Conservation (phyloP, 2,797 vertebrate species). For the Typhlichthys subterraneus region DNA sequence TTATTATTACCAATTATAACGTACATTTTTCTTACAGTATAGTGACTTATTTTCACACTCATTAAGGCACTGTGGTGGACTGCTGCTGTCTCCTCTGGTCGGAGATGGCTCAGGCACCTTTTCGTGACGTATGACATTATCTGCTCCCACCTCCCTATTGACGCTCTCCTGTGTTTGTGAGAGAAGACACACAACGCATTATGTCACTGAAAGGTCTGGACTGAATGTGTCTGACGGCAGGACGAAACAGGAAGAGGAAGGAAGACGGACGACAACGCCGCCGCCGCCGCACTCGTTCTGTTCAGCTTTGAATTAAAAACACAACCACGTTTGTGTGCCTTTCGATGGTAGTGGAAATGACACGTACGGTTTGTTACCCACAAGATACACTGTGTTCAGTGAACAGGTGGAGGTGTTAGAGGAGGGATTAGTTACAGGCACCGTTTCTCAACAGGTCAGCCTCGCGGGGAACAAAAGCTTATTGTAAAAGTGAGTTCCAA, state of each 20-base stretch:
- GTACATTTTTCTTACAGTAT: conserved; percentile 57
- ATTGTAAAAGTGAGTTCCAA: conserved; percentile 16
- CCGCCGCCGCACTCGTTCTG: neutral
- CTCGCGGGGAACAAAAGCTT: conserved; percentile 36
- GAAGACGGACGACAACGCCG: neutral
- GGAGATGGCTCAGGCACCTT: conserved; percentile 27
- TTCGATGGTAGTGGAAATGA: neutral
- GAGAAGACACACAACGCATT: conserved; percentile 29
- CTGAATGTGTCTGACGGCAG: conserved; percentile 3
- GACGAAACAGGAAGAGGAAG: neutral
- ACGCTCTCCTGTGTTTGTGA: conserved; percentile 56
- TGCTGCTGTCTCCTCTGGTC: conserved; percentile 68
- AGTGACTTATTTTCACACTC: conserved; percentile 68
- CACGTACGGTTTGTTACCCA: neutral
- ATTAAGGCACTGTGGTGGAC: conserved; percentile 80
- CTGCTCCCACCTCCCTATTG: conserved; percentile 24
- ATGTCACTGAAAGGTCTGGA: conserved; percentile 16
- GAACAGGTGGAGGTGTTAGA: conserved; percentile 11
- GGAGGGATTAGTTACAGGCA: conserved; percentile 11
- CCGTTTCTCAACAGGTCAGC: conserved; percentile 15
- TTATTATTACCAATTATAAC: no score
- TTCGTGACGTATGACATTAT: conserved; percentile 33
- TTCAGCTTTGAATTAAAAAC: neutral
- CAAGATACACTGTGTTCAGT: conserved; percentile 6
- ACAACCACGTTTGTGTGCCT: neutral